Base-by-base conservation (phyloP, 2,113 vertebrate genomes). In the Sander lucioperca region DNA sequence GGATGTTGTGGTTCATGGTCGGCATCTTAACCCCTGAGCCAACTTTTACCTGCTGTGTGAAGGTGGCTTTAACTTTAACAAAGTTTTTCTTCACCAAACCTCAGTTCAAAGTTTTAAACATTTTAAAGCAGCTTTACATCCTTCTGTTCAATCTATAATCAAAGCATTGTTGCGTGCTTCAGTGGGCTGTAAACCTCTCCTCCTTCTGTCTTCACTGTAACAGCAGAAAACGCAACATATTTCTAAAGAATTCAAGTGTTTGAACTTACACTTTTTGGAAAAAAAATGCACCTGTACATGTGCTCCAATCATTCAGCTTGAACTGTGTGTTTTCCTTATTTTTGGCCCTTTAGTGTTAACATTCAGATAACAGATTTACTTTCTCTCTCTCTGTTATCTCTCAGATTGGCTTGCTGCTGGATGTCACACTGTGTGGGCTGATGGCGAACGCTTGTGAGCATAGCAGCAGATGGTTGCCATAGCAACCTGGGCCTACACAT, bases 381-480 rank as follows among this genome's bases (percentile, higher is more conserved):
- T 65, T 68, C 62, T 50, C 25, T 36, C 74, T 43, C 64, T 62
- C 62, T 56, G 39, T 57, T 70, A 65, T 79, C 73, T 89, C 89
- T 91, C 79, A 84, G 76, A 86, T 80, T 78, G 76, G 86, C 80
- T 89, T 86, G 86, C 85, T 91, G 88, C 86, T 91, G 85, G 90
- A 93, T 94, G 92, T 93, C 92, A 92, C 93, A 92, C 75, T 95
- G 95, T 95, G 95, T 95, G 95, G 95, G 95, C 89, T 85, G 95
- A 83, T 85, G 79, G 79, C 88, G 80, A 94, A 87, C 73, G 88
- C 90, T 94, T 86, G 90, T 88, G 83, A 94, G 90, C 70, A 79
- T 94, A 94, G 92, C 94, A 94, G 95, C 95, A 96, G 95, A 96
- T 96, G 93, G 95, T 95, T 95, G 91, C 94, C 90, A 92, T 94